Base-by-base conservation (phyloP, 2,888 invertebrate species). In the Theretra japonica region DNA sequence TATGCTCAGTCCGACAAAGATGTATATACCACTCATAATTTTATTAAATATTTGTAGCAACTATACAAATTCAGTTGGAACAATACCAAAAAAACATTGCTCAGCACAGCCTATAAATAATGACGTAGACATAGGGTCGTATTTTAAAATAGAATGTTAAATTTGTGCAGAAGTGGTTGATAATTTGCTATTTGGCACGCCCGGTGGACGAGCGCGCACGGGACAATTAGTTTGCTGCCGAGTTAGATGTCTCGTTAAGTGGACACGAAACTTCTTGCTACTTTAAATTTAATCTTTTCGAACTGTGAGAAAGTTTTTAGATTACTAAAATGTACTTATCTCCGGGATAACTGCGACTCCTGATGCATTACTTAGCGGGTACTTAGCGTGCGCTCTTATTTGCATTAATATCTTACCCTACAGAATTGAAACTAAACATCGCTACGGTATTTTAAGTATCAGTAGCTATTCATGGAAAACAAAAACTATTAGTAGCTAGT, bases 111-210 rank as follows among this genome's bases (percentile, higher is more conserved):
- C 48, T 41, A 48, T 65, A 48, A 65, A 65, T 17, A 48, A 65
- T 23, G 17, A 48, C 48, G 65, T 23, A 65, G 6, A 48, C 23
- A 48, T 8, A 48, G 48, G 11, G 0, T 17, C 15, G 23, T 23
- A 17, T 48, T 62, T 65, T 65, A 23, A 65, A 65, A 48, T 48
- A 62, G 19, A 60, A 23, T 65, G 65, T 65, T 21, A 23, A 65
- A 23, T 23, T 48, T 41, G 7, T 65, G 65, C 70, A 73, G 74
- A 73, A 60, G 56, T 69, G 57, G 15, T 59, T 58, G 57, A 69
- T 76, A 74, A 74, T 73, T 73, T 75, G 74, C 74, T 74, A 73
- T 73, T 76, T 75, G 75, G 73, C 74, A 74, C 73, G 69, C 60
- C 53, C 25, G 19, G 21, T 60, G 53, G 33, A 30, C 72, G 57